Evolutionary conservation across 2,113 vertebrate genomes (phyloP).

Genomic region (Puma concolor): DNA sequence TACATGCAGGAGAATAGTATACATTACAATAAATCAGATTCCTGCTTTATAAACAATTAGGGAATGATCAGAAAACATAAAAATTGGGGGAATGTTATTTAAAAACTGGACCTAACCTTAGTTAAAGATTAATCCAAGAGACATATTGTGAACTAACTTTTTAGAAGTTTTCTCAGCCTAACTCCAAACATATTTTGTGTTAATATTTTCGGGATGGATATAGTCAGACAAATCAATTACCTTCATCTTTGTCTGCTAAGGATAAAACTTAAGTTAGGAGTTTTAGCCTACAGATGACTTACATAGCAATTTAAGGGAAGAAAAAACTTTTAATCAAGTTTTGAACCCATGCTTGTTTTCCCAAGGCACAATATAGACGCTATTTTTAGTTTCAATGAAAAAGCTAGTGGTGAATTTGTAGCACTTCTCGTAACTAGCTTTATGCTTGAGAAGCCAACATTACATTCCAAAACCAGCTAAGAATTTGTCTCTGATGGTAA

Average conservation of each 20-base stretch:
- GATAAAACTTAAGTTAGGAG: slow-evolving; percentile 74
- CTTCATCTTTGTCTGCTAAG: slow-evolving; percentile 69
- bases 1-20: slow-evolving; percentile 38
- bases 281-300: slow-evolving; percentile 77
- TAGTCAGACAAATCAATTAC: slow-evolving; percentile 75
- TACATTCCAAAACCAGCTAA: slow-evolving; percentile 49
- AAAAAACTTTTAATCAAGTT: slow-evolving; percentile 77
- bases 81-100: slow-evolving; percentile 51
- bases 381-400: slow-evolving; percentile 79
- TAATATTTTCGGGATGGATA: slow-evolving; percentile 73
- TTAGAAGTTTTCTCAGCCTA: background rate
- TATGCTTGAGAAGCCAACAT: slow-evolving; percentile 75
- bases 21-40: slow-evolving; percentile 69
- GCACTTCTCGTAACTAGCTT: slow-evolving; percentile 60
- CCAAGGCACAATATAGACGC: slow-evolving; percentile 59
- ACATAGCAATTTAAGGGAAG: slow-evolving; percentile 51
- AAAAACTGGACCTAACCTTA: slow-evolving; percentile 59
- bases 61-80: slow-evolving; percentile 70
- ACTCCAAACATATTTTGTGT: slow-evolving; percentile 64
- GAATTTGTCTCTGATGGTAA: slow-evolving; percentile 71
- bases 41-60: slow-evolving; percentile 49
- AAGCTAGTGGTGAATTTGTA: slow-evolving; percentile 67
- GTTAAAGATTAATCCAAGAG: slow-evolving; percentile 63
- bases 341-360: slow-evolving; percentile 68
- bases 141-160: slow-evolving; percentile 57